Evolutionary conservation across 2,888 invertebrate species (phyloP).

Genomic region (Morpho deidamia): DNA sequence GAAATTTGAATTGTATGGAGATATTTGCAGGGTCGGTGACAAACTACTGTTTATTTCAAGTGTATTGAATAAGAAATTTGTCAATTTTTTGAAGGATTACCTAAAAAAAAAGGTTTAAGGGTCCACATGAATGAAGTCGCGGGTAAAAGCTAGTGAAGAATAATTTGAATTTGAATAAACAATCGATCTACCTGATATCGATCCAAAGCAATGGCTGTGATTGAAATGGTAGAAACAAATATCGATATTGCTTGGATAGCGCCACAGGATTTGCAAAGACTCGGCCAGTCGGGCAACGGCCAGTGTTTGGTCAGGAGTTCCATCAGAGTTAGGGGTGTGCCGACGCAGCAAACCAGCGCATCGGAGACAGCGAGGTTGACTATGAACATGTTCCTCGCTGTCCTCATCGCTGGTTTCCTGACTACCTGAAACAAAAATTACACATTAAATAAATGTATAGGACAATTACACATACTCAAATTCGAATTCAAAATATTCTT

Average conservation of each 20-base stretch:
- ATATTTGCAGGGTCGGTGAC: too few relatives aligned
- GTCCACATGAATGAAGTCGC: too few relatives aligned
- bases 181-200: constrained; percentile 82
- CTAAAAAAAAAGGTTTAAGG: too few relatives aligned
- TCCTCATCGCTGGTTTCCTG: constrained; percentile 92
- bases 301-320: constrained; percentile 91
- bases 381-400: constrained; percentile 95
- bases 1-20: too few relatives aligned
- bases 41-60: too few relatives aligned
- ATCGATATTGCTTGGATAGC: constrained; percentile 93
- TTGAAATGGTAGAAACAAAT: constrained; percentile 95
- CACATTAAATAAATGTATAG: too few relatives aligned
- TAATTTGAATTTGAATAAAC: too few relatives aligned
- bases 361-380: constrained; percentile 93
- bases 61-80: too few relatives aligned
- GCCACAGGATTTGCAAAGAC: constrained; percentile 91
- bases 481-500: too few relatives aligned
- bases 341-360: constrained; percentile 90
- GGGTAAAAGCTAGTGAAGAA: too few relatives aligned
- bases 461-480: too few relatives aligned
- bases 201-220: constrained; percentile 93
- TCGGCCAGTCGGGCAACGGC: constrained; percentile 88
- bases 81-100: too few relatives aligned
- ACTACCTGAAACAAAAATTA: constrained; percentile 75
- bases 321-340: constrained; percentile 93